Evolutionary conservation across 2,888 invertebrate species (phyloP), one percentile per base, ranked within the genome.

Genomic region (Acronicta psi): DNA sequence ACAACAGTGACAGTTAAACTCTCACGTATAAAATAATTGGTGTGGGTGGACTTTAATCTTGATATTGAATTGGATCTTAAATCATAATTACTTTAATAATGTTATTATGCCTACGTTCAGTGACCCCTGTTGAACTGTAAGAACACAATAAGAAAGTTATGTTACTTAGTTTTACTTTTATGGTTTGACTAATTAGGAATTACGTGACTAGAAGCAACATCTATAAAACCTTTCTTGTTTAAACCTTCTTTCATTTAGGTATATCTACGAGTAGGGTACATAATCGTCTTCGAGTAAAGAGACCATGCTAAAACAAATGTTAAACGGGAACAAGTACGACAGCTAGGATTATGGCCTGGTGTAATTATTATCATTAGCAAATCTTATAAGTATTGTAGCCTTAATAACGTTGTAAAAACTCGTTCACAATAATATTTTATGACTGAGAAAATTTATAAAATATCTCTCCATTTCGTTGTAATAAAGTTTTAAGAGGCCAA

Each of bases 401-500:
- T 11, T 18, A 40, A 40, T 11, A 18, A 11, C 16, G n/a, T 17
- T 40, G 36, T 14, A 50, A 38, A 44, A 34, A 34, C 2, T 14
- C 1, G 3, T 0, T 8, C 20, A 36, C 23, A 14, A 42, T 14
- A 25, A 25, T 10, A 41, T 34, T 31, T 29, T 34, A 20, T 23
- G 9, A 23, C 18, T 23, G 23, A 9, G 8, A 23, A 14, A 42
- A 9, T 20, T 41, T 40, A 40, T 43, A 25, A 25, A 25, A 10
- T 16, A 0, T 44, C 29, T 25, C 49, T 37, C 43, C 14, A 64
- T 52, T 44, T 40, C 10, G 10, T 36, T 47, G 51, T 44, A 56
- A 52, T 66, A 52, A 46, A 54, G 14, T 51, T 64, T 51, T 42
- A 51, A 54, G 46, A 54, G 40, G 42, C 41, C 54, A 56, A 51